phyloP scores from a whole-genome alignment of 2,888 invertebrate species.

The Artemia sinica region DNA sequence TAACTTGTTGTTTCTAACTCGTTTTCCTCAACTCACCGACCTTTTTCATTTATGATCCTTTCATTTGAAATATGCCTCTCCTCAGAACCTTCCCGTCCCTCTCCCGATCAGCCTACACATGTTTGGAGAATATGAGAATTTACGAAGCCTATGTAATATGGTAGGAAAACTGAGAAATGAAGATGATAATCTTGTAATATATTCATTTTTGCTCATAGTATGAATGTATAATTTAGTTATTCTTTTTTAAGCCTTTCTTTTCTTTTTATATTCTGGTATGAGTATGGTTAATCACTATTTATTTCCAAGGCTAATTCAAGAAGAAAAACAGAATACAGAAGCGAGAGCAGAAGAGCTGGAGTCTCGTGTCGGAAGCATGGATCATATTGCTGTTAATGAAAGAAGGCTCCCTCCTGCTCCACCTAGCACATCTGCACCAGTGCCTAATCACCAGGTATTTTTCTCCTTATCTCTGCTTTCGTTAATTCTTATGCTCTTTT shows the following conservation, averaged over 20 bases:
- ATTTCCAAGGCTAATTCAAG: slow-evolving; percentile 45
- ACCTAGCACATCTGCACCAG: slow-evolving; percentile 41
- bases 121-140: too few relatives aligned
- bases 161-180: not conserved
- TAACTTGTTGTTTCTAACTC: too few relatives aligned
- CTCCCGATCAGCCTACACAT: too few relatives aligned
- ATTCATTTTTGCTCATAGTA: too few relatives aligned
- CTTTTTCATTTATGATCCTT: too few relatives aligned
- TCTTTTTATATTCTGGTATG: too few relatives aligned
- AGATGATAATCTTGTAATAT: too few relatives aligned
- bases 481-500: not conserved
- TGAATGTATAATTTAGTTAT: too few relatives aligned
- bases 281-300: not conserved
- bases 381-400: slow-evolving; percentile 46
- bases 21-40: too few relatives aligned
- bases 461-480: not conserved
- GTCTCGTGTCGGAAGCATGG: slow-evolving; percentile 83
- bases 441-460: not conserved
- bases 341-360: slow-evolving; percentile 92
- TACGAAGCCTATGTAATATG: not conserved
- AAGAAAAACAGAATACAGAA: slow-evolving; percentile 92
- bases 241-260: too few relatives aligned
- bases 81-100: too few relatives aligned
- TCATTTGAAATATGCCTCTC: too few relatives aligned
- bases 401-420: slow-evolving; percentile 20